Conservation (phyloP, 2,888 invertebrate species). For the Drosophila borborema region DNA sequence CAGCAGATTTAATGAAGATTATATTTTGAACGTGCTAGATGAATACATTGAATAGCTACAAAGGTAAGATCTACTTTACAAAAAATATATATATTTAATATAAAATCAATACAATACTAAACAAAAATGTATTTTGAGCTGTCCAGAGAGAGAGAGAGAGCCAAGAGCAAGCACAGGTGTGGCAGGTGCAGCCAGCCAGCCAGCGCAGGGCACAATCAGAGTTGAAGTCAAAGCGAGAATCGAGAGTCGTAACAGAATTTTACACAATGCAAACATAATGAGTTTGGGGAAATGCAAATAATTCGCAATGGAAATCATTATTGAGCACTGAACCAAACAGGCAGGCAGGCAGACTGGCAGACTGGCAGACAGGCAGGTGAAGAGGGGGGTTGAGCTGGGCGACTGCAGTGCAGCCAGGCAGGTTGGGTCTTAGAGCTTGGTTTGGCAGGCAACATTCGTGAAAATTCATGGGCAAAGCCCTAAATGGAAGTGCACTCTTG, state of each 20-base stretch:
- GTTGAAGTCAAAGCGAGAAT: conserved; percentile 7
- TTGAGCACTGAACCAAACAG: conserved; percentile 67
- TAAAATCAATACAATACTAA: conserved; percentile 15
- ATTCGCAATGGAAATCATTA: conserved; percentile 74
- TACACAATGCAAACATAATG: conserved; percentile 75
- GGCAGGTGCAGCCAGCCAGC: not conserved
- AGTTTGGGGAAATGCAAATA: conserved; percentile 75
- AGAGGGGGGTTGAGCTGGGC: not conserved
- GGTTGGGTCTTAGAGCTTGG: conserved; percentile 1
- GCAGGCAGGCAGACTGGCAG: conserved; percentile 4
- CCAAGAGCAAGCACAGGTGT: not conserved
- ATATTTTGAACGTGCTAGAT: no score
- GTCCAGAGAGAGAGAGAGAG: conserved; percentile 8
- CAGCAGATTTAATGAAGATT: no score
- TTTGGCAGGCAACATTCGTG: conserved; percentile 22
- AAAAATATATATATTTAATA: not conserved
- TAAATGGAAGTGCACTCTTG: conserved; percentile 42
- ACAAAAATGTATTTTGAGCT: conserved; percentile 26
- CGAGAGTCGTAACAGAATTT: conserved; percentile 43
- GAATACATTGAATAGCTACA: no score
- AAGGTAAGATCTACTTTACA: not conserved
- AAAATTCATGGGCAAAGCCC: conserved; percentile 47
- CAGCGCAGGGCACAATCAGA: conserved; percentile 17
- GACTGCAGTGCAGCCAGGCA: not conserved
- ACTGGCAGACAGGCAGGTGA: not conserved